Evolutionary conservation across 2,888 invertebrate genomes (phyloP).

Genomic region (Pyrrhia umbra): DNA sequence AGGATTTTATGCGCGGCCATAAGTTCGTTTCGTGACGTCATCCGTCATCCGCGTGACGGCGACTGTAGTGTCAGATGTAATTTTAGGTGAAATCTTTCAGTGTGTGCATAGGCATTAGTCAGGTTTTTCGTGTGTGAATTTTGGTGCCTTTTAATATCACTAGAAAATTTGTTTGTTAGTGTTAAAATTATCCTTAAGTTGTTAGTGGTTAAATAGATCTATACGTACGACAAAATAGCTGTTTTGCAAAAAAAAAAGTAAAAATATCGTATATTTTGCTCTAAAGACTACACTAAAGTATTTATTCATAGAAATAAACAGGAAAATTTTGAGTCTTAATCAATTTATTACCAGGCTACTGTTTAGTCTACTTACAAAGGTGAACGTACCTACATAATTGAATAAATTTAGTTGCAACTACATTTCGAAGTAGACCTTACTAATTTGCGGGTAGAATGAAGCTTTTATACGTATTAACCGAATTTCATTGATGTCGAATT

Average conservation of each 20-base stretch:
- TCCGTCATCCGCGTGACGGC: constrained; percentile 39
- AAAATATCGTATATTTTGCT: no score
- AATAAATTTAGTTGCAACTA: constrained; percentile 13
- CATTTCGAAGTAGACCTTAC: constrained; percentile 13
- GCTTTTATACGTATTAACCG: neutral
- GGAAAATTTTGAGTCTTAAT: neutral
- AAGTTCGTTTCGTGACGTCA: constrained; percentile 43
- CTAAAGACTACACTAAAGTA: no score
- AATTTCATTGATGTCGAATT: neutral
- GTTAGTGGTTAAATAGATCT: no score
- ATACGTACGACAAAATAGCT: no score
- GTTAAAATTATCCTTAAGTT: no score
- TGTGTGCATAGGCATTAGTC: neutral
- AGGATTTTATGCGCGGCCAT: constrained; percentile 73
- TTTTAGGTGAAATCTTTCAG: constrained; percentile 28
- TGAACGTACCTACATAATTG: constrained; percentile 26
- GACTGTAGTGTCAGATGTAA: constrained; percentile 33
- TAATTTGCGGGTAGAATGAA: neutral
- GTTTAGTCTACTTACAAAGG: constrained; percentile 5
- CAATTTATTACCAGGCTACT: neutral
- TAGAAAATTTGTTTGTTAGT: no score
- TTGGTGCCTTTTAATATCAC: neutral
- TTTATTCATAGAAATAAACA: no score
- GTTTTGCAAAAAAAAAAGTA: no score
- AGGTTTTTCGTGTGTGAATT: neutral